Percentiles rank a stretch among this genome's conserved stretches.
These are phyloP conservation scores for Pithecia hirsuta DNA, from an alignment of 2,797 vertebrate species.

Conservation along the genomic window DNA sequence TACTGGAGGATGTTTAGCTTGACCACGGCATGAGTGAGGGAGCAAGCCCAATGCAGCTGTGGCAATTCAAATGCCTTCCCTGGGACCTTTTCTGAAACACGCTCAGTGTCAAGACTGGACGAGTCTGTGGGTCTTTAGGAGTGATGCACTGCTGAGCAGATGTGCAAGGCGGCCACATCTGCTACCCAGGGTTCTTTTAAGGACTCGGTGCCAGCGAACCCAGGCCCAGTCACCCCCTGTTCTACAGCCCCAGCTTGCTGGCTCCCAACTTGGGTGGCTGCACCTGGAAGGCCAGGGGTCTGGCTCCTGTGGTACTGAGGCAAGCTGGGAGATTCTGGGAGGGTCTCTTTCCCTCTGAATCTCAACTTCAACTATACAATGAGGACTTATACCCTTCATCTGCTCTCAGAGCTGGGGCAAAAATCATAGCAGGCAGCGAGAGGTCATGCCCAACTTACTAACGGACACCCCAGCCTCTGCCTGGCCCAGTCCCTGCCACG, in stretches of 20 bases:
- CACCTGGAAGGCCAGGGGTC: neutral
- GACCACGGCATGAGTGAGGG: neutral
- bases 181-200: constrained; percentile 39
- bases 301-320: neutral
- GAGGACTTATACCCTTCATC: neutral
- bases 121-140: neutral
- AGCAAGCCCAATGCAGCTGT: neutral
- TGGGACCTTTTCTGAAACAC: constrained; percentile 34
- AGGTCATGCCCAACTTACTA: neutral
- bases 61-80: neutral
- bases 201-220: neutral
- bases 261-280: neutral
- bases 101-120: neutral
- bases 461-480: neutral
- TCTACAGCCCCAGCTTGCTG: neutral
- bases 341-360: neutral
- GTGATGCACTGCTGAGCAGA: neutral
- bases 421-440: neutral
- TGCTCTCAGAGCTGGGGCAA: neutral
- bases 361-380: neutral
- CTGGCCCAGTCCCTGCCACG: neutral
- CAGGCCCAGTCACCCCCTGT: neutral
- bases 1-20: neutral
- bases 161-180: neutral
- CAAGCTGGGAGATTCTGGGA: neutral